These are phyloP conservation scores for Athalia rosae DNA, from an alignment of 2,888 invertebrate genomes.

Conservation along the genomic window DNA sequence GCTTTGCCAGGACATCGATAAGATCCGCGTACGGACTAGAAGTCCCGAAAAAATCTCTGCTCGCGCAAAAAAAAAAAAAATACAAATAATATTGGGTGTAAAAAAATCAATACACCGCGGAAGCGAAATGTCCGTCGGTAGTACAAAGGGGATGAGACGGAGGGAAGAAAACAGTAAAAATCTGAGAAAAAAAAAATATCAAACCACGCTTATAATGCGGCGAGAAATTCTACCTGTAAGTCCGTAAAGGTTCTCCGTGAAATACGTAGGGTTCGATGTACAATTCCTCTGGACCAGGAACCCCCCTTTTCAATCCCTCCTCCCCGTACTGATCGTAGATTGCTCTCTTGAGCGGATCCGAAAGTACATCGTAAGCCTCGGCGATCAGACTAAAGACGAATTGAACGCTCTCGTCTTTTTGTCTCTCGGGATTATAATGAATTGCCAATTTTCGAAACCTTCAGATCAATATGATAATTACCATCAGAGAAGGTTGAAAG, in stretches of 20 bases:
- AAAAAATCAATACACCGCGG: slow-evolving; percentile 46
- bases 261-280: slow-evolving; percentile 86
- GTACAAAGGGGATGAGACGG: slow-evolving; percentile 5
- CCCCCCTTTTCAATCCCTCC: slow-evolving; percentile 88
- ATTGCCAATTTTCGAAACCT: slow-evolving; percentile 77
- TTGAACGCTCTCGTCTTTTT: slow-evolving; percentile 61
- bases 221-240: slow-evolving; percentile 76
- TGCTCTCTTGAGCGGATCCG: slow-evolving; percentile 80
- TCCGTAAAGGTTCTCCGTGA: slow-evolving; percentile 86
- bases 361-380: slow-evolving; percentile 87
- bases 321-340: slow-evolving; percentile 94
- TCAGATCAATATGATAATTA: slow-evolving; percentile 39
- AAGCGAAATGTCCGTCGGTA: not conserved
- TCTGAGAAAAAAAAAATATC: not conserved
- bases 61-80: slow-evolving; percentile 60
- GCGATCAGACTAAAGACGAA: slow-evolving; percentile 80
- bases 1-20: slow-evolving; percentile 80
- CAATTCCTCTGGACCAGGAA: slow-evolving; percentile 79
- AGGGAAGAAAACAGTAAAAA: not conserved
- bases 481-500: not conserved
- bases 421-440: slow-evolving; percentile 78
- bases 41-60: slow-evolving; percentile 87
- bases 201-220: not conserved
- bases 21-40: slow-evolving; percentile 88
- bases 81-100: too few species aligned